Conservation (phyloP, 2,888 invertebrate genomes). For the Nysson spinosus region DNA sequence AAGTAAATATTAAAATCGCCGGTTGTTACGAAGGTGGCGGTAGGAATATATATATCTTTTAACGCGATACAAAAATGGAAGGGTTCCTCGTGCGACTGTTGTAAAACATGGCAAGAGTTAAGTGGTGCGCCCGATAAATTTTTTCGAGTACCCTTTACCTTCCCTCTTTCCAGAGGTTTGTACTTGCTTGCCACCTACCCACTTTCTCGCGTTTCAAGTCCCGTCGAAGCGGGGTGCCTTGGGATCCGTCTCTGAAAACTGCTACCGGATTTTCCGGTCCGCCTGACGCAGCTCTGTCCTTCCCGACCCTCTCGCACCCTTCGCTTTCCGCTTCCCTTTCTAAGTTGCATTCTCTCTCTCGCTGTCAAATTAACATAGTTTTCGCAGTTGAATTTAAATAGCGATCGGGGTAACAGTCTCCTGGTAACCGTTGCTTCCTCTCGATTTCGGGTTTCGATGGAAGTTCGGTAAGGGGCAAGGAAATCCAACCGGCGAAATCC, state of each 20-base stretch:
- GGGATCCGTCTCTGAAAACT: constrained; percentile 55
- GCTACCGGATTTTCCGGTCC: constrained; percentile 60
- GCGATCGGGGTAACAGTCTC: constrained; percentile 29
- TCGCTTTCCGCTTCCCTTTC: neutral
- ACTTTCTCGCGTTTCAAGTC: constrained; percentile 48
- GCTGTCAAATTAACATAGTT: constrained; percentile 58
- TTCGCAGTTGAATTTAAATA: constrained; percentile 51
- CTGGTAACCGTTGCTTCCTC: neutral
- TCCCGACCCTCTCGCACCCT: constrained; percentile 6
- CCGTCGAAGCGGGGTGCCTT: constrained; percentile 43
- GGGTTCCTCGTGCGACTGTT: constrained; percentile 42
- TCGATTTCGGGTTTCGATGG: constrained; percentile 23
- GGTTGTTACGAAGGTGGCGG: neutral
- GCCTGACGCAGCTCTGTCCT: constrained; percentile 44
- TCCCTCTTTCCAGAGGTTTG: constrained; percentile 39
- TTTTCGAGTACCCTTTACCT: constrained; percentile 58
- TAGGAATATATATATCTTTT: too few relatives aligned
- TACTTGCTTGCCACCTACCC: constrained; percentile 47
- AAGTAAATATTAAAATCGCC: too few relatives aligned
- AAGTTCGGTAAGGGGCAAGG: constrained; percentile 14
- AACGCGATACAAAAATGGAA: constrained; percentile 11
- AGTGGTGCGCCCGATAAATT: constrained; percentile 58
- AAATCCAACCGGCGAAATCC: constrained; percentile 1
- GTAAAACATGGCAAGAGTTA: constrained; percentile 53
- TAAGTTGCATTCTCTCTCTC: neutral